A percentile compares a stretch with the other conserved stretches of the same genome.
phyloP scores from a whole-genome alignment of 2,797 vertebrate genomes.

The Thalassophryne amazonica region DNA sequence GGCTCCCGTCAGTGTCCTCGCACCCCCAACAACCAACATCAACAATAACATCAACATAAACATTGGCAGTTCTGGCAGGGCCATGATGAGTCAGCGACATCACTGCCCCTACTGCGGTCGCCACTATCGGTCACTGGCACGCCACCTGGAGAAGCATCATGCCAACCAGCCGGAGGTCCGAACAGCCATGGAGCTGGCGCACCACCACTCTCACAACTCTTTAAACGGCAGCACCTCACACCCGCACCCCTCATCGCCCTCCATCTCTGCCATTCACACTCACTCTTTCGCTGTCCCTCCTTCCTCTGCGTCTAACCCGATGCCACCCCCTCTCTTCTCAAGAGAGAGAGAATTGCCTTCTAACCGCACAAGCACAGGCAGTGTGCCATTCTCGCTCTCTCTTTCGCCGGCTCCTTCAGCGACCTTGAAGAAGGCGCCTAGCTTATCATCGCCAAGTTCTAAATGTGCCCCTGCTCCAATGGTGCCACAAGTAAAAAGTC shows the following conservation, averaged over 20 bases:
- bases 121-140: conserved; percentile 78
- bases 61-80: conserved; percentile 63
- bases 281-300: conserved; percentile 70
- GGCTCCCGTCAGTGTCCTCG: conserved; percentile 33
- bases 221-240: conserved; percentile 48
- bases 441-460: conserved; percentile 10
- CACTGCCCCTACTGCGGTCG: conserved; percentile 80
- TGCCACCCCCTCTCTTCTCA: conserved; percentile 67
- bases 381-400: conserved; percentile 77
- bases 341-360: conserved; percentile 63
- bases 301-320: conserved; percentile 49
- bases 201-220: conserved; percentile 52
- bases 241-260: conserved; percentile 51
- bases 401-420: conserved; percentile 59
- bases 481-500: conserved; percentile 56
- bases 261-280: conserved; percentile 43
- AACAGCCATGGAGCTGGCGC: conserved; percentile 77
- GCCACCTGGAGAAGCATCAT: conserved; percentile 82
- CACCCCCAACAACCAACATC: conserved; percentile 76
- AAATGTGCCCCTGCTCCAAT: conserved; percentile 27
- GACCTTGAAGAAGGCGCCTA: conserved; percentile 43
- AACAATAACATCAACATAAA: conserved; percentile 84
- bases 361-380: conserved; percentile 45
- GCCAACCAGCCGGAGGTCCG: conserved; percentile 78
- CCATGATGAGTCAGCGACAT: conserved; percentile 66